A percentile compares a stretch with the other conserved stretches of the same genome.
Conservation (phyloP, 2,888 invertebrate species). For the Lasioglossum marginatum region DNA sequence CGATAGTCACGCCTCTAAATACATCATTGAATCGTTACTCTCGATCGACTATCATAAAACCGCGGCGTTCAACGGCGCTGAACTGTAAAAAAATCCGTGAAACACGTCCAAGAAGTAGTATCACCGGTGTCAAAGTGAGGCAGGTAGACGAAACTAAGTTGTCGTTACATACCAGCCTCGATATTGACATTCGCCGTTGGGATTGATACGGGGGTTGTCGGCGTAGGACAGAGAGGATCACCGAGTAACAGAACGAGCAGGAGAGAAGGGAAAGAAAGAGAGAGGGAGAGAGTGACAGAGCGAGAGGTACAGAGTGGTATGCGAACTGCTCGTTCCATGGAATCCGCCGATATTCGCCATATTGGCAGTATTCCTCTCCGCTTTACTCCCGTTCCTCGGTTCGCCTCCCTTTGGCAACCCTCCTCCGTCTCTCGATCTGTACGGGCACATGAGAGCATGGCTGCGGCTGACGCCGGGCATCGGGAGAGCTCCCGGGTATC, state of each 20-base stretch:
- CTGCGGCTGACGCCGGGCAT: conserved; percentile 75
- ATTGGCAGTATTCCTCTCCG: conserved; percentile 71
- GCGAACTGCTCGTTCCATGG: conserved; percentile 54
- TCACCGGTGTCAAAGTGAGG: conserved; percentile 26
- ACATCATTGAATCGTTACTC: neutral
- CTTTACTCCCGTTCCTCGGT: conserved; percentile 62
- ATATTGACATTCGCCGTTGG: conserved; percentile 72
- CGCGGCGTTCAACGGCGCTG: neutral
- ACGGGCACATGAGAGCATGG: conserved; percentile 62
- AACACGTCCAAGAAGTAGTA: neutral
- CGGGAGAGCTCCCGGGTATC: conserved; percentile 79
- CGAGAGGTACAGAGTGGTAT: conserved; percentile 19
- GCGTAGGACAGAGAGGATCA: conserved; percentile 26
- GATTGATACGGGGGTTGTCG: conserved; percentile 53
- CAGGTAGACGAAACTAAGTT: conserved; percentile 25
- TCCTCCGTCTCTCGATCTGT: conserved; percentile 49
- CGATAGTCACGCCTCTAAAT: neutral
- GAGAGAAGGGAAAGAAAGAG: conserved; percentile 23
- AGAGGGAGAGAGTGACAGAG: neutral
- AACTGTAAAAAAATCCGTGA: neutral
- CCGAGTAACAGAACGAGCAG: neutral
- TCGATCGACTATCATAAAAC: neutral
- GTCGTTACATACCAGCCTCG: conserved; percentile 43
- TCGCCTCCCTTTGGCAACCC: conserved; percentile 65
- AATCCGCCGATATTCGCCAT: conserved; percentile 70